Percentiles rank a stretch among this genome's conserved stretches.
Conservation (phyloP, 2,113 vertebrate species). For the Psilopsiagon aymara region DNA sequence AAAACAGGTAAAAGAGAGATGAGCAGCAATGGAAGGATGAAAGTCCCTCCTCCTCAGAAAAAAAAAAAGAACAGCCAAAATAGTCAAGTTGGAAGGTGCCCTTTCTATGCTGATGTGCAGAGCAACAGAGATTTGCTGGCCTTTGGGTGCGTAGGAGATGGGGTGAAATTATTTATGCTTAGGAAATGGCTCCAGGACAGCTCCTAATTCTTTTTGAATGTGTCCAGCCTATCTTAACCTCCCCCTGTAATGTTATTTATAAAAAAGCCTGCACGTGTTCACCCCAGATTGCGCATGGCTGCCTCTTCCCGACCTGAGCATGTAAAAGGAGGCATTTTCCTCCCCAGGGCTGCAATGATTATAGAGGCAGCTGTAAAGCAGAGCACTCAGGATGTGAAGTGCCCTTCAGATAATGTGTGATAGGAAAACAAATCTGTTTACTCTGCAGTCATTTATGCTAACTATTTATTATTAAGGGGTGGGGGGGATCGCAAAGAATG, state of each 20-base stretch:
- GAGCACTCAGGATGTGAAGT: conserved; percentile 45
- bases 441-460: not conserved
- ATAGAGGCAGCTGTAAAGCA: conserved; percentile 33
- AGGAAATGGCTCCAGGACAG: not conserved
- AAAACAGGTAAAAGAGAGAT: not conserved
- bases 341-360: conserved; percentile 47
- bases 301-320: not conserved
- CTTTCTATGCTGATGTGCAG: not conserved
- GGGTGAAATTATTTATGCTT: not conserved
- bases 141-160: not conserved
- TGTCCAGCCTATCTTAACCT: not conserved
- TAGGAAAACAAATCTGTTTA: conserved; percentile 52
- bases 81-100: not conserved
- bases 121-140: not conserved
- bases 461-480: not conserved
- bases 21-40: not conserved
- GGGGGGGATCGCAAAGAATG: not conserved
- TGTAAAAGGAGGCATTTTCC: not conserved
- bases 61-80: not conserved
- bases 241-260: not conserved
- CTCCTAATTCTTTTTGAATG: not conserved
- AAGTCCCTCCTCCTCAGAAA: not conserved
- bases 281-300: not conserved
- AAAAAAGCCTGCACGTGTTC: not conserved
- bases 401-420: conserved; percentile 60